Evolutionary conservation across 2,113 vertebrate genomes (phyloP).

Genomic region (Notechis scutatus): DNA sequence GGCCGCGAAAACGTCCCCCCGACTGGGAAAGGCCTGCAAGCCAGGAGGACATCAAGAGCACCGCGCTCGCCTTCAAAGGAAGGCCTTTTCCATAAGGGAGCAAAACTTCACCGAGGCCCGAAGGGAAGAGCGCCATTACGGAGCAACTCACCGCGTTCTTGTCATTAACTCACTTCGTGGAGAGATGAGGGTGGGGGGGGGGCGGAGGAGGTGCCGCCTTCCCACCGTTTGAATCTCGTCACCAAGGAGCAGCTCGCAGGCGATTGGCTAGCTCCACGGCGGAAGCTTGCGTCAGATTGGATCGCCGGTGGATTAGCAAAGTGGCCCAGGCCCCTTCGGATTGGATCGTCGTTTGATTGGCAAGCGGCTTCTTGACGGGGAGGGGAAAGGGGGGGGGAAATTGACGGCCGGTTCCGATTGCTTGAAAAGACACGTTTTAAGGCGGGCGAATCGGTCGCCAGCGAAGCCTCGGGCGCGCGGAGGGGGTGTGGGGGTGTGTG

Average conservation of each 20-base stretch:
- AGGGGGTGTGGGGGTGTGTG: no score
- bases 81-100: neutral
- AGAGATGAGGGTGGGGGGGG: neutral
- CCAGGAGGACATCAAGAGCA: neutral
- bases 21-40: neutral
- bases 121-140: neutral
- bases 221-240: slow-evolving; percentile 11
- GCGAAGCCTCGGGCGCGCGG: neutral
- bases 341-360: neutral
- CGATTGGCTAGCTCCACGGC: neutral
- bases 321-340: rapidly evolving
- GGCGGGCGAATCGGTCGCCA: neutral
- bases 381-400: no score
- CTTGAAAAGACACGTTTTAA: no score
- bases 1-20: neutral
- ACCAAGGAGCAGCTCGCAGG: neutral
- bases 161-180: neutral
- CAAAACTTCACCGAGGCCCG: neutral
- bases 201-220: neutral
- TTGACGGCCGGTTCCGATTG: neutral
- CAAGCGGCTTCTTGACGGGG: neutral
- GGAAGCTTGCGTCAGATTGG: neutral
- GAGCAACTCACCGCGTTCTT: neutral
- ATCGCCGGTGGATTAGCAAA: neutral
- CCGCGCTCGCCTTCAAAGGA: neutral